Evolutionary conservation across 2,113 vertebrate species (phyloP).

Genomic region (Perccottus glenii): DNA sequence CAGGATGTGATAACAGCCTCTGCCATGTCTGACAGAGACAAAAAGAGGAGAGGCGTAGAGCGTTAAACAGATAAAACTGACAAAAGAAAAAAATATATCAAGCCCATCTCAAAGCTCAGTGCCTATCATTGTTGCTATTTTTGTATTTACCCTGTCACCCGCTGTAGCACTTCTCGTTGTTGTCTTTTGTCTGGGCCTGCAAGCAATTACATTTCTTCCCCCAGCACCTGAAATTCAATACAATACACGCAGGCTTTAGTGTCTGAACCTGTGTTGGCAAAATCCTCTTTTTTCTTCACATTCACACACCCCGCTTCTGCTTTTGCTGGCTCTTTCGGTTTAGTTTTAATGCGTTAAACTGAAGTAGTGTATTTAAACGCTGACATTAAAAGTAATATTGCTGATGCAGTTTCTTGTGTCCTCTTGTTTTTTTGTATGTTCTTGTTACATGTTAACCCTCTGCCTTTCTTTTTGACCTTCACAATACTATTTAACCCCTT

Average conservation of each 20-base stretch:
- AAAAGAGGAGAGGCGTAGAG: conserved; percentile 51
- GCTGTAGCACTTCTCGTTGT: conserved; percentile 55
- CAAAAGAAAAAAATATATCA: conserved; percentile 63
- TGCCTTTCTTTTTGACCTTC: conserved; percentile 16
- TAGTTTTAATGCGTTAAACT: conserved; percentile 22
- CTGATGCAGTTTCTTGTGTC: conserved; percentile 36
- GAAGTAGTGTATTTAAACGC: conserved; percentile 31
- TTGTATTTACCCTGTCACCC: conserved; percentile 67
- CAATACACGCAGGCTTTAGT: conserved; percentile 44
- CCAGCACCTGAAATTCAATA: conserved; percentile 65
- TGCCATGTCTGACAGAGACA: conserved; percentile 65
- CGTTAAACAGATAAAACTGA: conserved; percentile 73
- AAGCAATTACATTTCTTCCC: conserved; percentile 75
- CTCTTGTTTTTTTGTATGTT: conserved; percentile 23
- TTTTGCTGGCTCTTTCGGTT: conserved; percentile 40
- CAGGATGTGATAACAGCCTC: conserved; percentile 69
- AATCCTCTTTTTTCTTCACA: conserved; percentile 51
- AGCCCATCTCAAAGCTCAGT: conserved; percentile 64
- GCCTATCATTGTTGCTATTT: conserved; percentile 72
- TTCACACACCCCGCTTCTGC: conserved; percentile 11
- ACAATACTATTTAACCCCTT: conserved; percentile 22
- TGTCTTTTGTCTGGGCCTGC: conserved; percentile 72
- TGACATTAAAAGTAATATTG: conserved; percentile 48
- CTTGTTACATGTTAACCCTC: conserved; percentile 38
- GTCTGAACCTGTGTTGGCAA: conserved; percentile 55